A percentile compares a stretch with the other conserved stretches of the same genome.
phyloP scores from a whole-genome alignment of 1,140 invertebrate genomes.

The Habropoda laboriosa region DNA sequence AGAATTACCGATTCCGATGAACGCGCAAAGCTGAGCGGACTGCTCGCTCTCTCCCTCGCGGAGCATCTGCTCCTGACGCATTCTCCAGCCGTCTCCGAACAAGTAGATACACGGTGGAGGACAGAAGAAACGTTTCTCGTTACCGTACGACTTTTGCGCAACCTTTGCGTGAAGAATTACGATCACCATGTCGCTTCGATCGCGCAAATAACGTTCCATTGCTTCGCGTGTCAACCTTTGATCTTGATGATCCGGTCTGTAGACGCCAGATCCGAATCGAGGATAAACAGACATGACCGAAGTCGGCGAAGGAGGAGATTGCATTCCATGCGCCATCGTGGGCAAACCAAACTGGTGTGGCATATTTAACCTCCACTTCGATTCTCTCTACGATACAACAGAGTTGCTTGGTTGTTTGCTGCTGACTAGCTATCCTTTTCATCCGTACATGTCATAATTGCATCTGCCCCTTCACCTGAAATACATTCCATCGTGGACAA shows the following conservation, averaged over 20 bases:
- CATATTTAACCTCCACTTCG: slow-evolving; percentile 82
- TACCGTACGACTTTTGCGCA: slow-evolving; percentile 99
- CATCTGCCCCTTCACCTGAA: slow-evolving; percentile 47
- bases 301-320: slow-evolving; percentile 89
- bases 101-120: slow-evolving; percentile 99
- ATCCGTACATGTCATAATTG: slow-evolving; percentile 42
- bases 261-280: slow-evolving; percentile 84
- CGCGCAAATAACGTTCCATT: slow-evolving; percentile 97
- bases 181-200: slow-evolving; percentile 97
- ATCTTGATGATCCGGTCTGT: slow-evolving; percentile 87
- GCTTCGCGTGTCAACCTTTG: slow-evolving; percentile 94
- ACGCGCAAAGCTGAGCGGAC: slow-evolving; percentile 96
- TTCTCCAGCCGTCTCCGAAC: slow-evolving; percentile 98
- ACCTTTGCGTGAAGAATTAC: slow-evolving; percentile 99
- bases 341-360: slow-evolving; percentile 89
- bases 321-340: slow-evolving; percentile 86
- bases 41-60: slow-evolving; percentile 94
- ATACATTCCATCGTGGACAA: slow-evolving; percentile 3
- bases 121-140: slow-evolving; percentile 99
- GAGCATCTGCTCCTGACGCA: slow-evolving; percentile 95
- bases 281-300: slow-evolving; percentile 84
- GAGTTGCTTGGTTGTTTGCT: slow-evolving; percentile 16
- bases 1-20: slow-evolving; percentile 99
- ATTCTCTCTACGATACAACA: slow-evolving; percentile 28
- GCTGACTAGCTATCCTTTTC: slow-evolving; percentile 52